Conservation (phyloP, 2,113 vertebrate species). For the Propithecus coquereli region DNA sequence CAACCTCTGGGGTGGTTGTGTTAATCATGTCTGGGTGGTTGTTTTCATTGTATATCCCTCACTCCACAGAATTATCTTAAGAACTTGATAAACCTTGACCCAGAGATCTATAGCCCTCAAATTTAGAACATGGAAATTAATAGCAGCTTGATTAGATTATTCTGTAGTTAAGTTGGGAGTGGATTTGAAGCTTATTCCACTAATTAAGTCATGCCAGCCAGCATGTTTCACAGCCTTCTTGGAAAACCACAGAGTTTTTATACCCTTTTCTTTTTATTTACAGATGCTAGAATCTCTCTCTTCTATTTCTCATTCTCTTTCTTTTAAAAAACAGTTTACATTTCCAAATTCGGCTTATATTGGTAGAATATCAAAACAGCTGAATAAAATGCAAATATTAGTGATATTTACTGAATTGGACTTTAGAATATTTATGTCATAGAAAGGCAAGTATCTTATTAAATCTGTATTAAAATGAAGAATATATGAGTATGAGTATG, state of each 20-base stretch:
- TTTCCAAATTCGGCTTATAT: conserved; percentile 13
- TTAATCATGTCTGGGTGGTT: not conserved
- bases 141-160: not conserved
- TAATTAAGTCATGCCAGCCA: not conserved
- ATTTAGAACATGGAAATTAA: not conserved
- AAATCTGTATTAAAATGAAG: not conserved
- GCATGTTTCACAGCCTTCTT: not conserved
- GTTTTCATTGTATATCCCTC: not conserved
- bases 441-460: not conserved
- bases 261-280: not conserved
- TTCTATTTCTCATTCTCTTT: not conserved
- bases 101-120: not conserved
- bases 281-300: not conserved
- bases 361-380: not conserved
- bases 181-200: not conserved
- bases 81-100: not conserved
- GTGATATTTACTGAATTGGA: not conserved
- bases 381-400: not conserved
- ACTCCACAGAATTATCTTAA: not conserved
- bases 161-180: not conserved
- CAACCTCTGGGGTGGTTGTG: not conserved
- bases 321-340: conserved; percentile 5
- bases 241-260: not conserved
- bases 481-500: not conserved
- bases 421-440: not conserved